Evolutionary conservation across 2,888 invertebrate species (phyloP).

Genomic region (Sesia bembeciformis): DNA sequence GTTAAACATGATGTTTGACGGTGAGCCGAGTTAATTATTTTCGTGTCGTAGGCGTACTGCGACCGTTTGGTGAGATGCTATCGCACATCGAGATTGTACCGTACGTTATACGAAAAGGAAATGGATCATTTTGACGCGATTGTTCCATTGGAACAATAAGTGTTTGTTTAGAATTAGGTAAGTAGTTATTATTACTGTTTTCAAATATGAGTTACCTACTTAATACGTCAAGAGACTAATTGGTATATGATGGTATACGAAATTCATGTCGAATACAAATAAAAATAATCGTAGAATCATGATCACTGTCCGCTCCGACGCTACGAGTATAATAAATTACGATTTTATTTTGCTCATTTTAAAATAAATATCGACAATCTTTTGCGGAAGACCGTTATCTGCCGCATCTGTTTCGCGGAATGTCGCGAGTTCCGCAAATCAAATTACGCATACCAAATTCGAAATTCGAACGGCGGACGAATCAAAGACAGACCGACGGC

Average conservation of each 20-base stretch:
- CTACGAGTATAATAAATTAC: slow-evolving; percentile 18
- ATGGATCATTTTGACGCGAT: slow-evolving; percentile 46
- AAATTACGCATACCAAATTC: slow-evolving; percentile 64
- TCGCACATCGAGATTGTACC: slow-evolving; percentile 46
- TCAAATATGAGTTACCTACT: no score
- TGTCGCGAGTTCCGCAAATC: slow-evolving; percentile 52
- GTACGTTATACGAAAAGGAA: slow-evolving; percentile 42
- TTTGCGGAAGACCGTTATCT: slow-evolving; percentile 43
- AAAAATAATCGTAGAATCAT: slow-evolving; percentile 13
- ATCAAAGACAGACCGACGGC: slow-evolving; percentile 50
- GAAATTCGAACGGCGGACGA: slow-evolving; percentile 45
- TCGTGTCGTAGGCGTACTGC: slow-evolving; percentile 62
- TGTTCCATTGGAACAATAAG: slow-evolving; percentile 31
- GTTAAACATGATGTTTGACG: slow-evolving; percentile 68
- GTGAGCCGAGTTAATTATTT: slow-evolving; percentile 67
- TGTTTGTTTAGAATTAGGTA: slow-evolving; percentile 23
- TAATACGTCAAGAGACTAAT: no score
- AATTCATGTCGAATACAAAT: not conserved
- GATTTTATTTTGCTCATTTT: slow-evolving; percentile 28
- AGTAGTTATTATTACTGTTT: no score
- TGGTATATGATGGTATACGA: no score
- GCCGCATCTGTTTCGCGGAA: slow-evolving; percentile 46
- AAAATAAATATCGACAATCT: slow-evolving; percentile 21
- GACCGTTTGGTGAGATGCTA: slow-evolving; percentile 40
- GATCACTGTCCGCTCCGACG: slow-evolving; percentile 18